Evolutionary conservation across 2,113 vertebrate genomes (phyloP), one percentile per base, ranked within the genome.

Genomic region (Bujurquina vittata): DNA sequence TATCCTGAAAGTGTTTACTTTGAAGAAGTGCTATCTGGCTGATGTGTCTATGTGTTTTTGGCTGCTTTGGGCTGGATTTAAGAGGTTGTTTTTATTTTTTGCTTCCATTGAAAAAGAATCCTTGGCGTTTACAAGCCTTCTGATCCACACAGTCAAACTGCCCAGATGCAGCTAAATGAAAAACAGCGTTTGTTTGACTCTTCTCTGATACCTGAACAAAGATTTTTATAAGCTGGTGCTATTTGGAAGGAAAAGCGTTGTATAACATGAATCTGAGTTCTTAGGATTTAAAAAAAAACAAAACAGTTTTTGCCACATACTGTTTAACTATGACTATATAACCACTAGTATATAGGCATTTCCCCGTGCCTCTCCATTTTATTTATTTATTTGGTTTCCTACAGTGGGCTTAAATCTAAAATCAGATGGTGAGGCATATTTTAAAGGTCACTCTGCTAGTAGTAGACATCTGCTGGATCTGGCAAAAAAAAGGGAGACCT

Each of bases 401-500:
- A 59, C 26, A 73, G 74, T 63, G 18, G 65, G 77, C 79, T 92
- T 88, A 75, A 89, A 92, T 75, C 63, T 83, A 63, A 92, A 92
- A 86, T 95, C 92, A 92, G 91, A 92, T 85, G 91, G 90, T 78
- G 91, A 92, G 87, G 87, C 92, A 87, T 91, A 90, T 94, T 94
- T 88, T 93, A 94, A 95, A 95, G 94, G 93, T 93, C 94, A 94
- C 77, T 37, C 9, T 89, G 65, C 75, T 82, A 56, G 83, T 83
- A 83, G 84, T 80, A 79, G 86, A 81, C 84, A 87, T 92, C 92
- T 91, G 93, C 79, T 90, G 79, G 76, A 91, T 78, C 87, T 91
- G 87, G 83, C 87, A 87, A 83, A 82, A 87, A 83, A 82, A 82
- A 83, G 62, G 58, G 76, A 87, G 81, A 85, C 77, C 80, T 87